Percentiles rank a stretch among this genome's conserved stretches.
These are phyloP conservation scores for Nymphalis urticae DNA, from an alignment of 2,888 invertebrate genomes.

Conservation along the genomic window DNA sequence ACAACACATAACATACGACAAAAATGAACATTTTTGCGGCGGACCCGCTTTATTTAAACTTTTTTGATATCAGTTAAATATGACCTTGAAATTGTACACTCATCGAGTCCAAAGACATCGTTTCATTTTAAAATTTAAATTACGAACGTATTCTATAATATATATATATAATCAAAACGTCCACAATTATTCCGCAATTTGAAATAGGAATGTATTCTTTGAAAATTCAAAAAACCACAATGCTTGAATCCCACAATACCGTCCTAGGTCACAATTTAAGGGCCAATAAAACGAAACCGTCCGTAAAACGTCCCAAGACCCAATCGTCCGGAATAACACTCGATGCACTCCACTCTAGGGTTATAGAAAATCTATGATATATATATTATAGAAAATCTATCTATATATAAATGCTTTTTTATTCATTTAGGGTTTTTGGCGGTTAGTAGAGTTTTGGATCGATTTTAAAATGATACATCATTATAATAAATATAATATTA, in stretches of 20 bases:
- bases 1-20: too few relatives aligned
- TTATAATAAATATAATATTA: too few relatives aligned
- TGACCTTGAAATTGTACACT: too few relatives aligned
- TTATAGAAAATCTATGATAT: constrained; percentile 23
- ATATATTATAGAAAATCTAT: constrained; percentile 23
- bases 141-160: too few relatives aligned
- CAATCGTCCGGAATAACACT: constrained; percentile 26
- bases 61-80: too few relatives aligned
- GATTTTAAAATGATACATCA: too few relatives aligned
- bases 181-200: neutral
- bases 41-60: too few relatives aligned
- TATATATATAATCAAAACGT: too few relatives aligned
- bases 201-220: neutral
- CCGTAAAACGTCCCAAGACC: constrained; percentile 43
- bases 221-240: constrained; percentile 3
- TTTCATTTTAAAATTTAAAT: too few relatives aligned
- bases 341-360: constrained; percentile 25
- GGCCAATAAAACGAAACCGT: constrained; percentile 48
- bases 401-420: too few relatives aligned
- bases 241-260: constrained; percentile 1
- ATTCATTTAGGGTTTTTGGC: neutral
- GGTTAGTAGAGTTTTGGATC: neutral
- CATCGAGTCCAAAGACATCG: too few relatives aligned
- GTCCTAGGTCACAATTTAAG: constrained; percentile 45
- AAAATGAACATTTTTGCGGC: too few relatives aligned